Conservation (phyloP, 2,113 vertebrate species). For the Clinocottus analis region DNA sequence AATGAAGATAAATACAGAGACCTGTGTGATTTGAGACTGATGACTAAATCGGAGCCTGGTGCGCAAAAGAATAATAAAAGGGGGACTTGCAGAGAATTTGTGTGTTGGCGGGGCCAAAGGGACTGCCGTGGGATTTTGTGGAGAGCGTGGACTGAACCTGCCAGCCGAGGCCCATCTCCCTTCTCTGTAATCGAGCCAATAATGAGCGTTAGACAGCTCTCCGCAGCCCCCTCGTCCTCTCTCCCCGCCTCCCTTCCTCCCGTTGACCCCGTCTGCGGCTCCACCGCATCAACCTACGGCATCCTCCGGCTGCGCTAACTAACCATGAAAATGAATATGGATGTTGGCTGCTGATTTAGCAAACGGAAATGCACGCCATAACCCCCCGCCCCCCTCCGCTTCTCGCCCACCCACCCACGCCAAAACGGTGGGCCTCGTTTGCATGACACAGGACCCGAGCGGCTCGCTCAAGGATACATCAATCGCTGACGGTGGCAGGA, state of each 20-base stretch:
- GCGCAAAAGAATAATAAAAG: not conserved
- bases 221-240: constrained; percentile 44
- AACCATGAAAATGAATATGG: constrained; percentile 55
- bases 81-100: not conserved
- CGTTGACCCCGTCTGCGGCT: constrained; percentile 37
- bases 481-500: constrained; percentile 88
- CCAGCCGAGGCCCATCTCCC: constrained; percentile 43
- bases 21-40: constrained; percentile 36
- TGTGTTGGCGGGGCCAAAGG: not conserved
- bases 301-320: constrained; percentile 38
- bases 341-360: constrained; percentile 31
- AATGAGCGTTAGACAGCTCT: constrained; percentile 63
- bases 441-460: constrained; percentile 57
- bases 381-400: too few relatives aligned
- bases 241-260: constrained; percentile 27
- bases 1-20: constrained; percentile 52
- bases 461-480: constrained; percentile 77
- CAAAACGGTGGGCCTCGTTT: constrained; percentile 42
- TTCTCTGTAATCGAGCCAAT: constrained; percentile 64
- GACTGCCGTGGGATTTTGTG: constrained; percentile 41
- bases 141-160: constrained; percentile 37
- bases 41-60: not conserved
- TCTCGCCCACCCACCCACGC: not conserved
- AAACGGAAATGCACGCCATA: constrained; percentile 38
- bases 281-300: constrained; percentile 17